A percentile compares a stretch with the other conserved stretches of the same genome.
phyloP scores from a whole-genome alignment of 2,888 invertebrate species.

The Stomorhina lunata region DNA sequence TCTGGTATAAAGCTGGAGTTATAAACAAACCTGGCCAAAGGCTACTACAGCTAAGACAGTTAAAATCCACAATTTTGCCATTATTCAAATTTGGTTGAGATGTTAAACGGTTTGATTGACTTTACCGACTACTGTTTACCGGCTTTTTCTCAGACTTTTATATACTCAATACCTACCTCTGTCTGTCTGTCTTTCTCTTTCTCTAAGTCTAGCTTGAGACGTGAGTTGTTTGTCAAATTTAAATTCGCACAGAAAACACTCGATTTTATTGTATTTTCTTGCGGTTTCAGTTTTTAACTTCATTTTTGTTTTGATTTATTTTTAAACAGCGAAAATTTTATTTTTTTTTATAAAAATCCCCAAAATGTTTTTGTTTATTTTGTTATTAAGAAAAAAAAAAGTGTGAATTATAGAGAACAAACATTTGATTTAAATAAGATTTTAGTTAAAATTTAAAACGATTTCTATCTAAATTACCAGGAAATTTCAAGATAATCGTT shows the following conservation, averaged over 20 bases:
- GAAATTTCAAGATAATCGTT: not conserved
- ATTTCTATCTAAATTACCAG: slow-evolving; percentile 30
- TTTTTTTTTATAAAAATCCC: slow-evolving; percentile 44
- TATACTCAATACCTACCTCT: too few relatives aligned
- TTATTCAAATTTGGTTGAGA: slow-evolving; percentile 44
- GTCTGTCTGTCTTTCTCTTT: too few relatives aligned
- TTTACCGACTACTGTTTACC: slow-evolving; percentile 54
- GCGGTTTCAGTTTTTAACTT: slow-evolving; percentile 62
- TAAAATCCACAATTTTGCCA: slow-evolving; percentile 70
- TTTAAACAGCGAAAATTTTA: too few relatives aligned
- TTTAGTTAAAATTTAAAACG: not conserved
- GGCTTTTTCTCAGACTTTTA: slow-evolving; percentile 45
- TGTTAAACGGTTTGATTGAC: slow-evolving; percentile 10
- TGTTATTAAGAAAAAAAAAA: slow-evolving; percentile 4
- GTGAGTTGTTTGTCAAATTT: slow-evolving; percentile 68
- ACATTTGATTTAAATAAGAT: not conserved
- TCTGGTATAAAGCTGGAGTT: not conserved
- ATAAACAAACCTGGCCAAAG: slow-evolving; percentile 68
- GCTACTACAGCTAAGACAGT: slow-evolving; percentile 68
- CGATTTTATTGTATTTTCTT: slow-evolving; percentile 59
- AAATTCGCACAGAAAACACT: slow-evolving; percentile 58
- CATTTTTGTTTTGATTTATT: slow-evolving; percentile 63
- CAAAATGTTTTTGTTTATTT: slow-evolving; percentile 52
- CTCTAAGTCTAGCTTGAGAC: slow-evolving; percentile 50
- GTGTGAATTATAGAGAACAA: not conserved